Conservation (phyloP, 2,797 vertebrate genomes). For the Sparidentex hasta region DNA sequence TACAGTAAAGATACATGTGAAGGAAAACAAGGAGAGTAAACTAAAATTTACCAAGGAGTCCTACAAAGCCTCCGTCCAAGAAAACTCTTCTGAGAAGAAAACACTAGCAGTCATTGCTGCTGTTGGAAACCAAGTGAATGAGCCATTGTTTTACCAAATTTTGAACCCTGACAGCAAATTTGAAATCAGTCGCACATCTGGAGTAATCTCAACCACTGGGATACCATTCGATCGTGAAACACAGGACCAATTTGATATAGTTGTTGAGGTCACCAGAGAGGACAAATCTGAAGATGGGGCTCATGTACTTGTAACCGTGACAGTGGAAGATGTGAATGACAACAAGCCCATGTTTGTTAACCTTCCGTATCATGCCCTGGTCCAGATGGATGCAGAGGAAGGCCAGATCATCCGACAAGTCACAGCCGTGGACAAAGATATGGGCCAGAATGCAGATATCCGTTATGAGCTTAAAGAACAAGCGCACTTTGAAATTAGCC, state of each 20-base stretch:
- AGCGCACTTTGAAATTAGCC: constrained; percentile 91
- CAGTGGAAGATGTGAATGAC: constrained; percentile 93
- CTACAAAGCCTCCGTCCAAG: constrained; percentile 90
- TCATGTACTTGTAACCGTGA: constrained; percentile 91
- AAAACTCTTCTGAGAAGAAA: constrained; percentile 92
- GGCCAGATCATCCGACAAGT: constrained; percentile 91
- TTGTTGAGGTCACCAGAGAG: constrained; percentile 93
- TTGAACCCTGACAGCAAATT: constrained; percentile 95
- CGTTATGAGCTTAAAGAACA: constrained; percentile 91
- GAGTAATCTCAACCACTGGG: constrained; percentile 95
- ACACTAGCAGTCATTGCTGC: constrained; percentile 91
- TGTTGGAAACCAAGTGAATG: constrained; percentile 95
- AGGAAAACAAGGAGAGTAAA: constrained; percentile 92
- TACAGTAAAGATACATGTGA: constrained; percentile 93
- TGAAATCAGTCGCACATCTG: constrained; percentile 94
- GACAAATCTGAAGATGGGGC: constrained; percentile 86
- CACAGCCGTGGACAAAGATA: constrained; percentile 93
- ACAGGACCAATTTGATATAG: constrained; percentile 91
- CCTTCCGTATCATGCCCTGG: constrained; percentile 94
- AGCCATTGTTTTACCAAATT: constrained; percentile 95
- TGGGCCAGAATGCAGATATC: constrained; percentile 89
- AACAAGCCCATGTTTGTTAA: constrained; percentile 94
- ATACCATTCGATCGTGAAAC: constrained; percentile 94
- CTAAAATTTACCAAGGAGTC: constrained; percentile 93
- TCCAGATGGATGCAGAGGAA: constrained; percentile 91